Percentiles rank a stretch among this genome's conserved stretches.
Evolutionary conservation across 64 coral and sea anemone genomes (phyloP).

Genomic region (Actinia tenebrosa): DNA sequence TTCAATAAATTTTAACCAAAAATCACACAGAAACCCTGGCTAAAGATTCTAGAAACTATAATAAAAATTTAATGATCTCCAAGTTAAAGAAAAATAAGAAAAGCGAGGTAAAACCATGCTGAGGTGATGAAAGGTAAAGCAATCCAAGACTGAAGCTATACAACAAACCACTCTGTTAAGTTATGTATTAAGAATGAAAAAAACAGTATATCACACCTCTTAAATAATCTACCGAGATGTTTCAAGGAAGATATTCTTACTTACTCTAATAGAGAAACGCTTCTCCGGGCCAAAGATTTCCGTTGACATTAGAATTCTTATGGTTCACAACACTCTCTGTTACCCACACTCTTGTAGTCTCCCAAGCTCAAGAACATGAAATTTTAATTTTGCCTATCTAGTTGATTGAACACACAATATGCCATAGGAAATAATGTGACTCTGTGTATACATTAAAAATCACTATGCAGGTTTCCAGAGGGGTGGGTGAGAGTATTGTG

Average conservation of each 20-base stretch:
- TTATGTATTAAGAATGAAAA: neutral
- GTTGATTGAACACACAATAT: constrained; percentile 6
- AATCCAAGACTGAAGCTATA: constrained; percentile 1
- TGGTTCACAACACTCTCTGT: neutral
- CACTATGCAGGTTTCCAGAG: neutral
- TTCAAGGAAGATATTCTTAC: constrained; percentile 3
- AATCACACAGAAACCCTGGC: constrained; percentile 2
- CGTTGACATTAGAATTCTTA: constrained; percentile 28
- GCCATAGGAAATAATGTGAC: constrained; percentile 17
- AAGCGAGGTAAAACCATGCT: neutral
- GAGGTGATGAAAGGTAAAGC: neutral
- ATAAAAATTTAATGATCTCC: neutral
- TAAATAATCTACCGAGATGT: neutral
- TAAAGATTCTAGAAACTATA: neutral
- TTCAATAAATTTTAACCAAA: constrained; percentile 14
- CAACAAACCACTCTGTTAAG: neutral
- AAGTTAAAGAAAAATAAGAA: constrained; percentile 7
- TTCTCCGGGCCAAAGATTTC: constrained; percentile 33
- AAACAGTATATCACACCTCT: neutral
- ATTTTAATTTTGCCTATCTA: constrained; percentile 28
- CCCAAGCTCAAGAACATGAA: constrained; percentile 25
- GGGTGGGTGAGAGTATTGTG: neutral
- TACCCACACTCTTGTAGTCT: constrained; percentile 3
- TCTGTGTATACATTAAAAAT: neutral
- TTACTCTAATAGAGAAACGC: constrained; percentile 49